Conservation (phyloP, 2,113 vertebrate genomes). For the Hippocampus barbouri region DNA sequence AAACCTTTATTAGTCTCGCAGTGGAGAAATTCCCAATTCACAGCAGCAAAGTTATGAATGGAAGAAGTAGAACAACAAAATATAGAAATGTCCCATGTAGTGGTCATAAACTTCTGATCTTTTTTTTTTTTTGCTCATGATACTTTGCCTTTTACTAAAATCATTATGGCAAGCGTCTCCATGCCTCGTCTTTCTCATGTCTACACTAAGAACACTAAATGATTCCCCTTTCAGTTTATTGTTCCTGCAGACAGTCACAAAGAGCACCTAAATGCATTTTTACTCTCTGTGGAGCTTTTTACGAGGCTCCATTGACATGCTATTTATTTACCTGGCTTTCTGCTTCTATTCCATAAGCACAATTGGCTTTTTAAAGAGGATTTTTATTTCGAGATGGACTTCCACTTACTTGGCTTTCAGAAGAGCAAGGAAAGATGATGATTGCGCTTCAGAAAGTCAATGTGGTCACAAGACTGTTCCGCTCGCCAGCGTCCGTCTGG, state of each 20-base stretch:
- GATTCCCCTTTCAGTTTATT: constrained; percentile 26
- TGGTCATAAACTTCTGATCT: too few relatives aligned
- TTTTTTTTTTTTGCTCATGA: too few relatives aligned
- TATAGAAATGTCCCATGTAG: too few relatives aligned
- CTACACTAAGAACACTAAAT: constrained; percentile 40
- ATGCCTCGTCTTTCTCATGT: neutral
- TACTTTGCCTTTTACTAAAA: too few relatives aligned
- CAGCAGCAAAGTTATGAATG: too few relatives aligned
- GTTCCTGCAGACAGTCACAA: constrained; percentile 28
- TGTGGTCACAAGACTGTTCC: neutral
- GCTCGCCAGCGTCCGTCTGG: constrained; percentile 43
- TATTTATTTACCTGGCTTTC: constrained; percentile 15
- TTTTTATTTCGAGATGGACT: neutral
- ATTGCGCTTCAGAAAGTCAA: neutral
- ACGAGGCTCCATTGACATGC: constrained; percentile 6
- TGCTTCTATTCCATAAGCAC: constrained; percentile 25
- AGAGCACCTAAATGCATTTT: constrained; percentile 24
- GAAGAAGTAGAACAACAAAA: too few relatives aligned
- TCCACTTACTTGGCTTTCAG: neutral
- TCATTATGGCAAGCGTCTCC: too few relatives aligned
- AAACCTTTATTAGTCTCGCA: too few relatives aligned
- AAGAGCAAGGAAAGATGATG: neutral
- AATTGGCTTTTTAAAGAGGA: constrained; percentile 20
- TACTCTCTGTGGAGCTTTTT: constrained; percentile 36
- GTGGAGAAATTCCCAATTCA: too few relatives aligned